These are phyloP conservation scores for Sardinella longiceps DNA, from an alignment of 2,797 vertebrate species.

Conservation along the genomic window DNA sequence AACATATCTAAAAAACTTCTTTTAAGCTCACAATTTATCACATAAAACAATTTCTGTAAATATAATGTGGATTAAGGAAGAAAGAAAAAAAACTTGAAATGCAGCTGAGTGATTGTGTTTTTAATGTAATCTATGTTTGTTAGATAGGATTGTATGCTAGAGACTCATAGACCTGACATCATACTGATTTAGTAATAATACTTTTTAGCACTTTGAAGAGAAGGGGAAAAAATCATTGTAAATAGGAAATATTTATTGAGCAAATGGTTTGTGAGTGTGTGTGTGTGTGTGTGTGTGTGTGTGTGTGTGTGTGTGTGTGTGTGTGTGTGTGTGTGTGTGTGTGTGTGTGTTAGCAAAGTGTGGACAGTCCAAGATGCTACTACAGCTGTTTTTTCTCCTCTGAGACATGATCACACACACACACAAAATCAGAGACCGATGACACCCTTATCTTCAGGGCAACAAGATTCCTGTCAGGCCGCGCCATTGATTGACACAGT, in stretches of 20 bases:
- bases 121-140: neutral
- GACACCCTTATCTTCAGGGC: slow-evolving; percentile 58
- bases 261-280: neutral
- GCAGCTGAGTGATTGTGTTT: neutral
- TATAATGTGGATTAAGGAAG: neutral
- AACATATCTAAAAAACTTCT: neutral
- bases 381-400: slow-evolving; percentile 54
- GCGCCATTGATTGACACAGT: slow-evolving; percentile 42
- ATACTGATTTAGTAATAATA: neutral
- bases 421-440: slow-evolving; percentile 56
- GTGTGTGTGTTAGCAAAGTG: slow-evolving; percentile 46
- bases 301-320: neutral
- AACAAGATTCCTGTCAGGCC: slow-evolving; percentile 48
- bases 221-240: neutral
- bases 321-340: slow-evolving; percentile 13
- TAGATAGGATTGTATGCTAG: neutral
- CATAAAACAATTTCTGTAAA: neutral
- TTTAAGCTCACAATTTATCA: neutral
- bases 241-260: neutral
- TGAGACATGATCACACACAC: neutral
- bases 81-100: neutral
- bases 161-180: neutral
- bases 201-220: neutral
- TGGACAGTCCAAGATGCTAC: slow-evolving; percentile 62
- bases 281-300: neutral